A percentile compares a stretch with the other conserved stretches of the same genome.
Conservation (phyloP, 2,888 invertebrate species). For the Clivina fossor region DNA sequence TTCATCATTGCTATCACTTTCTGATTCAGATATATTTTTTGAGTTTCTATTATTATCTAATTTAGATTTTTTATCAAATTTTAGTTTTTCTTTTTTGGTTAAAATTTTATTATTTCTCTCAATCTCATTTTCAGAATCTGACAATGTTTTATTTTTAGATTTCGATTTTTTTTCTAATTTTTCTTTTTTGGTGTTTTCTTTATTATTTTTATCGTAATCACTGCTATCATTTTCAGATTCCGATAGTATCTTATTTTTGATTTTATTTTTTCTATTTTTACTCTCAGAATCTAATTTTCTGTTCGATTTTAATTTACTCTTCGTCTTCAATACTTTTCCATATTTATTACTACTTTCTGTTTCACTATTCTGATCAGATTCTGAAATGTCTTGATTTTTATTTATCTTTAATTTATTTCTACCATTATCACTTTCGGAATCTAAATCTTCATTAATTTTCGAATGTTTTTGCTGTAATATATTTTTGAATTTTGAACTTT, state of each 20-base stretch:
- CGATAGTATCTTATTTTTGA: background rate
- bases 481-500: background rate
- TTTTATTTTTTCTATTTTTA: background rate
- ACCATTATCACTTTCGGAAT: constrained; percentile 1
- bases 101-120: background rate
- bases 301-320: background rate
- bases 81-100: too few species aligned
- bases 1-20: background rate
- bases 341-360: too few species aligned
- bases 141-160: background rate
- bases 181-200: background rate
- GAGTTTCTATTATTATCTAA: background rate
- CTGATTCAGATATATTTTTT: background rate
- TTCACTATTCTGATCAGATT: too few species aligned
- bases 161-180: background rate
- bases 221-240: background rate
- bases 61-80: too few species aligned
- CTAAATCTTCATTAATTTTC: background rate
- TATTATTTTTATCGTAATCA: background rate
- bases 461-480: background rate
- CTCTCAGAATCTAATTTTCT: background rate
- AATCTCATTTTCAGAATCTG: constrained; percentile 7
- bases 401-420: background rate
- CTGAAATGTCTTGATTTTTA: background rate
- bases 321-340: background rate